These are phyloP conservation scores for Calliphora vicina DNA, from an alignment of 1,140 invertebrate genomes.

Conservation along the genomic window DNA sequence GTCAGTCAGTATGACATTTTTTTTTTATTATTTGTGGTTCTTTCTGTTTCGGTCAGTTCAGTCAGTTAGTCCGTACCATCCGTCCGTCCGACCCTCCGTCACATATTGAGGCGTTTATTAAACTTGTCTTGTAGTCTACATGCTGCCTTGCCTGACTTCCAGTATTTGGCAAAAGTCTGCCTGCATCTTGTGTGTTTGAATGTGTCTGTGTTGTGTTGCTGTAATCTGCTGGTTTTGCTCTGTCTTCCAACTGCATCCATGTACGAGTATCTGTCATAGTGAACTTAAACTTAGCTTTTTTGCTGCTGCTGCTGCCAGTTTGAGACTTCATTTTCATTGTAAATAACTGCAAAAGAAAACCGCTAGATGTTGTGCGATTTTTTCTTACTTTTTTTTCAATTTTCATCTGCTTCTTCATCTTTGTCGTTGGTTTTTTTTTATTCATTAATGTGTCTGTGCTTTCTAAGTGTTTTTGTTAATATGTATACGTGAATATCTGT, in stretches of 20 bases:
- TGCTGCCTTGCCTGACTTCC: not conserved
- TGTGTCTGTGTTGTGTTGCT: not conserved
- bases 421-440: not conserved
- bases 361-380: slow-evolving; percentile 1
- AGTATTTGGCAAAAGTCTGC: not conserved
- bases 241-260: not conserved
- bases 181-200: not conserved
- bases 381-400: not conserved
- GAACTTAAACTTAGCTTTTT: not conserved
- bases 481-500: no score
- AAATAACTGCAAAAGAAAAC: slow-evolving; percentile 34
- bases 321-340: slow-evolving; percentile 32
- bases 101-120: not conserved
- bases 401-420: not conserved
- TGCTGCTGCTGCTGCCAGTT: slow-evolving; percentile 22
- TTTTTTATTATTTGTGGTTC: not conserved
- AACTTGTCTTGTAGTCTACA: not conserved
- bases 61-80: not conserved
- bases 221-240: not conserved
- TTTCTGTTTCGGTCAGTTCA: not conserved
- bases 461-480: not conserved
- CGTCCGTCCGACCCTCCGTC: not conserved
- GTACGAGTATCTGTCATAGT: not conserved
- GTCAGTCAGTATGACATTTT: not conserved
- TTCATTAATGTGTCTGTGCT: slow-evolving; percentile 20